Conservation (phyloP, 2,113 vertebrate species). For the Chamaea fasciata region DNA sequence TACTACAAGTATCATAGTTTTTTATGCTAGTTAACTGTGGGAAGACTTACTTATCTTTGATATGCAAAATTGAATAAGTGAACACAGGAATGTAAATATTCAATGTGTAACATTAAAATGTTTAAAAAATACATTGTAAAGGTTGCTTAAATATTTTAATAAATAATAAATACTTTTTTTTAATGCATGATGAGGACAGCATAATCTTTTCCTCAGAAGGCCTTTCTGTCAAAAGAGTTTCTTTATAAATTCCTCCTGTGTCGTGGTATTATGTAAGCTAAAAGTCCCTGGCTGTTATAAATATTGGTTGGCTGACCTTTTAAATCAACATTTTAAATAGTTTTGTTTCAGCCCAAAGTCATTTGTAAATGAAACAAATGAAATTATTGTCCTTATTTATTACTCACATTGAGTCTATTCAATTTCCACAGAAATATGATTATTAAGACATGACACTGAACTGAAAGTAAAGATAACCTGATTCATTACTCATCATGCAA, state of each 20-base stretch:
- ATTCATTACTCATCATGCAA: background rate
- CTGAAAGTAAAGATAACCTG: background rate
- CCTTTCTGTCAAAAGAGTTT: slow-evolving; percentile 14
- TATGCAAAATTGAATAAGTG: background rate
- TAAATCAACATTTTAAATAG: slow-evolving; percentile 29
- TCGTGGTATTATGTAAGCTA: slow-evolving; percentile 41
- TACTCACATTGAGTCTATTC: background rate
- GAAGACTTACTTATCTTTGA: background rate
- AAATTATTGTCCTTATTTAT: slow-evolving; percentile 21
- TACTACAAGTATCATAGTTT: background rate
- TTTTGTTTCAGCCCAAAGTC: slow-evolving; percentile 21
- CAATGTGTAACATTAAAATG: background rate
- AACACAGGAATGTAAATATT: background rate
- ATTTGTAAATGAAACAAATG: slow-evolving; percentile 53
- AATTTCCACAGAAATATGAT: slow-evolving; percentile 1
- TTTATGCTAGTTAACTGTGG: background rate
- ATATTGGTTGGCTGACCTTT: slow-evolving; percentile 40
- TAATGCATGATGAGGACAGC: background rate
- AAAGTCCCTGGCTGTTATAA: slow-evolving; percentile 18
- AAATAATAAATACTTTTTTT: background rate
- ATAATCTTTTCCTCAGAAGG: background rate
- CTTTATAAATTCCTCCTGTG: slow-evolving; percentile 16
- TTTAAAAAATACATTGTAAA: background rate
- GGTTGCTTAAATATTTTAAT: background rate
- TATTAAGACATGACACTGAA: background rate